Conservation (phyloP, 2,113 vertebrate genomes). For the Corythaeola cristata region DNA sequence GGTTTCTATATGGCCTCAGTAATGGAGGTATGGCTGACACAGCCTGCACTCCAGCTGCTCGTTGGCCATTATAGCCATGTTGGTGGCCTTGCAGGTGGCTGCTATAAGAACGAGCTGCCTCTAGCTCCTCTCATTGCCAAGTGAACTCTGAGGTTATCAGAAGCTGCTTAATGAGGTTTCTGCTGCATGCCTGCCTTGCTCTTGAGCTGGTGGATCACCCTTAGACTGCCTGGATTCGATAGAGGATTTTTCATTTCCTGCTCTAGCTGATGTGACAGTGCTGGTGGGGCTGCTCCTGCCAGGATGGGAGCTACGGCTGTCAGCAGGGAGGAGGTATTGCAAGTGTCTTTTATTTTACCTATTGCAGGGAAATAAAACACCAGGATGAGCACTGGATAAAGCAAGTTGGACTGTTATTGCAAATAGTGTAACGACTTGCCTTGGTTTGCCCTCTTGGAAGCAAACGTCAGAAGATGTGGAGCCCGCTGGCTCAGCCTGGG, state of each 20-base stretch:
- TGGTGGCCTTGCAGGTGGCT: not conserved
- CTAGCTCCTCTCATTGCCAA: rapidly evolving
- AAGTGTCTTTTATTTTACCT: not conserved
- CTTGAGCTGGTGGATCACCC: not conserved
- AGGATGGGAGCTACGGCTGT: not conserved
- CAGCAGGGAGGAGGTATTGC: not conserved
- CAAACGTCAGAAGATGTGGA: not conserved
- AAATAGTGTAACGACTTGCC: not conserved
- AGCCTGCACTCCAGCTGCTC: rapidly evolving
- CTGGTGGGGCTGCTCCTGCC: not conserved
- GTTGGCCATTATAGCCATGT: not conserved
- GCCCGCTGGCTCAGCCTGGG: not conserved
- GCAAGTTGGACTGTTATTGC: not conserved
- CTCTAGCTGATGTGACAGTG: not conserved
- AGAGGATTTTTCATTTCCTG: not conserved
- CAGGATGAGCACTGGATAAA: not conserved
- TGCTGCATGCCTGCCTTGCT: not conserved
- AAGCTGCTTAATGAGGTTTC: not conserved
- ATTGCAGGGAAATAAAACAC: not conserved
- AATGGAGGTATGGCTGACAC: not conserved
- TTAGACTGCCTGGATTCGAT: not conserved
- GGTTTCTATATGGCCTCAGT: not conserved
- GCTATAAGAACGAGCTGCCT: not conserved
- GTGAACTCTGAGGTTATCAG: not conserved
- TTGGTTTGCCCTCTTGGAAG: not conserved